Base-by-base conservation (phyloP, 2,113 vertebrate genomes). In the Malurus cyaneus region DNA sequence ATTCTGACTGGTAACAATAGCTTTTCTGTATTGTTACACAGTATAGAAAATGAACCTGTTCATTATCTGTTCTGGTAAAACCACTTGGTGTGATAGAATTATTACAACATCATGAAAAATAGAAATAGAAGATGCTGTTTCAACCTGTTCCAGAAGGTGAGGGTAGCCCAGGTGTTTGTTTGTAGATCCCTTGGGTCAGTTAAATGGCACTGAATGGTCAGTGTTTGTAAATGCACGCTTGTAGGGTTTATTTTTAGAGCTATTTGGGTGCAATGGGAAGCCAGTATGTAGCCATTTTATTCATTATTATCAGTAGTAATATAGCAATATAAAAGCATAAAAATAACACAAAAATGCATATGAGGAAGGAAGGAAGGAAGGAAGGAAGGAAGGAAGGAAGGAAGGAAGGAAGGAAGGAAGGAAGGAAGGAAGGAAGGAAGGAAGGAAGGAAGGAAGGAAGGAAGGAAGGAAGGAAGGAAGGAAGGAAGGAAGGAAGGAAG, bases 121-220 rank as follows among this genome's bases (percentile, higher is more conserved):
- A 77, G 59, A 73, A 93, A 73, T 46, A 9, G 21, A 61, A 69
- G 74, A 65, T 1, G 3, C 17, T 61, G 20, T 11, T 44, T 17
- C 4, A 8, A 61, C 7, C 26, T 44, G 10, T 32, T 72, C 10
- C 26, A 53, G 56, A 72, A 62, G 21, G 8, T 1, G 1, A 53
- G 39, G 26, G 42, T 46, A 44, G 36, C 12, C 16, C 31, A 52
- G 39, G 26, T 18, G 71, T 16, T 29, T 16, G 25, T 44, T 53
- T 25, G 17, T 9, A 62, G 39, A 72, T 46, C 20, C 3, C 8
- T 20, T 25, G 12, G 36, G 56, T 12, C 31, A 20, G 19, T 52
- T 31, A 25, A 10, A 34, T 0, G 9, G 29, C 39, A 20, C 11
- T 16, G 20, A 52, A 44, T 36, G 11, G 20, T 61, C 0, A 0